Evolutionary conservation across 2,797 vertebrate species (phyloP).

Genomic region (Enteromius fasciolatus): DNA sequence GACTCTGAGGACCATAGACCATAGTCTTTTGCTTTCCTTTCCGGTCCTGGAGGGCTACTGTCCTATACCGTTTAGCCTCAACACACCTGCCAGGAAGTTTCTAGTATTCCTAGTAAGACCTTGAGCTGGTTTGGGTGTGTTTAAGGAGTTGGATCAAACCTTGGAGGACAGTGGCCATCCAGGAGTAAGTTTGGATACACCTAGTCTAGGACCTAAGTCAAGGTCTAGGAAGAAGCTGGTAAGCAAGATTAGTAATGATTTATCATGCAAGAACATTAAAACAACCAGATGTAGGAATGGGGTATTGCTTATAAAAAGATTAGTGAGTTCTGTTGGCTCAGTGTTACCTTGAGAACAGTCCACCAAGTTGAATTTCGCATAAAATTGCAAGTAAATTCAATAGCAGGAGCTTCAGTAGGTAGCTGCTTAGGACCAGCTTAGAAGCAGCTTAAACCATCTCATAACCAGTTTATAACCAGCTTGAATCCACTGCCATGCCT

Average conservation of each 20-base stretch:
- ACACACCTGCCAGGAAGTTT: neutral
- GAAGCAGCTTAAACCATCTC: too few species aligned
- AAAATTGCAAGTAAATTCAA: neutral
- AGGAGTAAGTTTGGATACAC: neutral
- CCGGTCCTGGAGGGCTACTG: neutral
- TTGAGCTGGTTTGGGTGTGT: neutral
- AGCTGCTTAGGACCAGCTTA: too few species aligned
- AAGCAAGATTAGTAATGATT: neutral
- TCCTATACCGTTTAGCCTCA: neutral
- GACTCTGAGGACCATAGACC: neutral
- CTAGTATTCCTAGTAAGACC: neutral
- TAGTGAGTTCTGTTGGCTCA: neutral
- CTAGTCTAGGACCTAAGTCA: neutral
- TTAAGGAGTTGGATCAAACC: neutral
- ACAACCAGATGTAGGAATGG: neutral
- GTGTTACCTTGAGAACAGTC: neutral
- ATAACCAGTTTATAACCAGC: too few species aligned
- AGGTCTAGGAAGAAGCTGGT: neutral
- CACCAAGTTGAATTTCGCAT: neutral
- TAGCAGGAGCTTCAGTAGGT: too few species aligned
- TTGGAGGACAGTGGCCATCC: neutral
- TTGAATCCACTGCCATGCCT: too few species aligned
- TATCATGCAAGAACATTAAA: neutral
- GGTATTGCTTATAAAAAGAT: neutral
- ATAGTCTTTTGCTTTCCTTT: neutral